These are phyloP conservation scores for Proteles cristata DNA, from an alignment of 2,113 vertebrate genomes.

Conservation along the genomic window DNA sequence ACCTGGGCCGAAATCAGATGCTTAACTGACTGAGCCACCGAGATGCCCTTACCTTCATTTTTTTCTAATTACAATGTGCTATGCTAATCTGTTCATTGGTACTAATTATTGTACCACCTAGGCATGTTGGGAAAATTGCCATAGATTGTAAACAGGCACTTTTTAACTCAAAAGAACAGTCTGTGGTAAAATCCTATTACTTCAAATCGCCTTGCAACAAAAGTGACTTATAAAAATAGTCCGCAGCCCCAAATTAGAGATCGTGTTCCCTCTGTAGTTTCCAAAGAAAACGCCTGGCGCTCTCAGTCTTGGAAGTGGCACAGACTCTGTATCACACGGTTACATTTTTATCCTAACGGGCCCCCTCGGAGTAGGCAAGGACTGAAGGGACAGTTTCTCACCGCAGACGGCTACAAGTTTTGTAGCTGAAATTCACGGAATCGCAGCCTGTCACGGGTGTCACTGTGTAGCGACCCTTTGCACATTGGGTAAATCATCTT, in stretches of 20 bases:
- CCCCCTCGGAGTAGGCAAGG: neutral
- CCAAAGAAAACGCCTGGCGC: neutral
- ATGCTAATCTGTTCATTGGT: neutral
- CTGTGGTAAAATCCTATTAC: neutral
- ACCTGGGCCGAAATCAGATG: no score
- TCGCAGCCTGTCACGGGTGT: neutral
- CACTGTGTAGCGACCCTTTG: neutral
- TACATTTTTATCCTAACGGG: neutral
- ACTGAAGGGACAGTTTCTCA: neutral
- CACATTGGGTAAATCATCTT: neutral
- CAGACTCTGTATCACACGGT: neutral
- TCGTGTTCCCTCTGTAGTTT: neutral
- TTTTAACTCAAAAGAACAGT: conserved; percentile 9
- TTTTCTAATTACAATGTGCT: neutral
- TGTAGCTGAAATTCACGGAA: neutral
- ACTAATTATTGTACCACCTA: neutral
- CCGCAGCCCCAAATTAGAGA: neutral
- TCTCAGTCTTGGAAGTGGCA: neutral
- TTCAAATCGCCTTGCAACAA: conserved; percentile 31
- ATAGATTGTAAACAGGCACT: neutral
- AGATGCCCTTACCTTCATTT: no score
- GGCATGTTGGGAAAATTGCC: neutral
- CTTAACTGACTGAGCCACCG: no score
- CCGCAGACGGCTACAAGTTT: neutral
- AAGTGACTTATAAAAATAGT: neutral